These are phyloP conservation scores for Megaceryle maxima DNA, from an alignment of 2,113 vertebrate genomes.

Conservation along the genomic window DNA sequence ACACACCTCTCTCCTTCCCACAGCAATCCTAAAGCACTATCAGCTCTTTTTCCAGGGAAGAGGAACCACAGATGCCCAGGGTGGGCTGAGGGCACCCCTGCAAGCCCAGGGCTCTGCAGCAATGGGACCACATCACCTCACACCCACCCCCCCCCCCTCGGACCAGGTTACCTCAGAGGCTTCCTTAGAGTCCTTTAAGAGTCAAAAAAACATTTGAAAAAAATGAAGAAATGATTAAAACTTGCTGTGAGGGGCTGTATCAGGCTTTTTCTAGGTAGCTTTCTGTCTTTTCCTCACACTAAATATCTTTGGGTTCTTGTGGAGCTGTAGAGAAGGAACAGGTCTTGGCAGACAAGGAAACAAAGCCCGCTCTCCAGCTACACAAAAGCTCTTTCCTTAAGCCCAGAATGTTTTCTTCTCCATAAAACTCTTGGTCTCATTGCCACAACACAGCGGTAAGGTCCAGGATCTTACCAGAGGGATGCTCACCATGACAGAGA, in stretches of 20 bases:
- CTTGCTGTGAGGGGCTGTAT: not conserved
- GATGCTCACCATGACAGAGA: not conserved
- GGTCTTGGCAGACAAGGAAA: not conserved
- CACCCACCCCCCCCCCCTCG: not conserved
- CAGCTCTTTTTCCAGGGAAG: not conserved
- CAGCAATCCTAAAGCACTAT: no score
- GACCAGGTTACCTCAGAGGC: not conserved
- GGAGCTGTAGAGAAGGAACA: not conserved
- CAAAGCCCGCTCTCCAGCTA: not conserved
- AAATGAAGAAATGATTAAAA: not conserved
- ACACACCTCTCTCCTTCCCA: not conserved
- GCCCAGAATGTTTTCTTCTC: not conserved
- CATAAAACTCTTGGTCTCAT: rapidly evolving
- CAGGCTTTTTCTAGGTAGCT: not conserved
- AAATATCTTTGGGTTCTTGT: not conserved
- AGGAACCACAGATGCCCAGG: not conserved
- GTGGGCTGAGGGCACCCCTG: not conserved
- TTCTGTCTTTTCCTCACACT: not conserved
- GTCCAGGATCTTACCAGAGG: no score
- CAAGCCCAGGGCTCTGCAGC: not conserved
- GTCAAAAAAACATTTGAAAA: not conserved
- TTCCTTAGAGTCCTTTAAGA: not conserved
- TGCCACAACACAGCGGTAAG: rapidly evolving
- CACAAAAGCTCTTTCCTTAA: not conserved
- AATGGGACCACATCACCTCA: rapidly evolving